Percentiles rank a stretch among this genome's conserved stretches.
These are phyloP conservation scores for Hirtodrosophila histrioides DNA, from an alignment of 2,888 invertebrate genomes.

Conservation along the genomic window DNA sequence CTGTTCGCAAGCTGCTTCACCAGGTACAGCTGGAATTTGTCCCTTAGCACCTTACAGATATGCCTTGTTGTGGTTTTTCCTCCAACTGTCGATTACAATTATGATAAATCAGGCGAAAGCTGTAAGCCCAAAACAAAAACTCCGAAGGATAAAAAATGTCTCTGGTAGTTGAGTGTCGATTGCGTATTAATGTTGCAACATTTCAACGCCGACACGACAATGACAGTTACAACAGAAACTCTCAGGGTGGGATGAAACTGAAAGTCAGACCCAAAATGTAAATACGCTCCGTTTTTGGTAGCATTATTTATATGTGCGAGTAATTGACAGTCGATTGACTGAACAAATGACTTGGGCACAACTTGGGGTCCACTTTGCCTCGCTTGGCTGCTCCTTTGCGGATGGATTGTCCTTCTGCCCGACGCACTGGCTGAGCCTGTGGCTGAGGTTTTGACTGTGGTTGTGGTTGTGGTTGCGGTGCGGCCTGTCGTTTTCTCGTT, in stretches of 20 bases:
- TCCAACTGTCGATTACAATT: slow-evolving; percentile 55
- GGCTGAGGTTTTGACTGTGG: slow-evolving; percentile 2
- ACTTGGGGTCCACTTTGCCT: not conserved
- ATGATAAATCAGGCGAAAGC: slow-evolving; percentile 60
- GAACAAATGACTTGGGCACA: slow-evolving; percentile 16
- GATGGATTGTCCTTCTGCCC: slow-evolving; percentile 1
- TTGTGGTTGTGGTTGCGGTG: not conserved
- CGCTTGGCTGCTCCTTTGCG: slow-evolving; percentile 2
- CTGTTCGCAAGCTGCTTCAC: not conserved
- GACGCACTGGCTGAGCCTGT: too few relatives aligned
- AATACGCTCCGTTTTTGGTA: slow-evolving; percentile 11
- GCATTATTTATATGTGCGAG: slow-evolving; percentile 34
- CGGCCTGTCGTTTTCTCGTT: not conserved
- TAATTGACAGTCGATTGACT: slow-evolving; percentile 58
- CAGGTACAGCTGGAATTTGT: slow-evolving; percentile 23
- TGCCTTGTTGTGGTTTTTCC: slow-evolving; percentile 28
- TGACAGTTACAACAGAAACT: slow-evolving; percentile 33
- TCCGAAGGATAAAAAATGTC: slow-evolving; percentile 5
- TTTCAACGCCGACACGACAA: slow-evolving; percentile 47
- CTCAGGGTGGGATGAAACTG: not conserved
- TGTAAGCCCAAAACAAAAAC: not conserved
- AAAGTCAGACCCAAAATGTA: slow-evolving; percentile 18
- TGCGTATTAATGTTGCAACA: slow-evolving; percentile 64
- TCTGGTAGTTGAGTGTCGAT: slow-evolving; percentile 36
- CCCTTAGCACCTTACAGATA: slow-evolving; percentile 13